Evolutionary conservation across 2,888 invertebrate species (phyloP), one percentile per base, ranked within the genome.

Genomic region (Melangyna quadrimaculata): DNA sequence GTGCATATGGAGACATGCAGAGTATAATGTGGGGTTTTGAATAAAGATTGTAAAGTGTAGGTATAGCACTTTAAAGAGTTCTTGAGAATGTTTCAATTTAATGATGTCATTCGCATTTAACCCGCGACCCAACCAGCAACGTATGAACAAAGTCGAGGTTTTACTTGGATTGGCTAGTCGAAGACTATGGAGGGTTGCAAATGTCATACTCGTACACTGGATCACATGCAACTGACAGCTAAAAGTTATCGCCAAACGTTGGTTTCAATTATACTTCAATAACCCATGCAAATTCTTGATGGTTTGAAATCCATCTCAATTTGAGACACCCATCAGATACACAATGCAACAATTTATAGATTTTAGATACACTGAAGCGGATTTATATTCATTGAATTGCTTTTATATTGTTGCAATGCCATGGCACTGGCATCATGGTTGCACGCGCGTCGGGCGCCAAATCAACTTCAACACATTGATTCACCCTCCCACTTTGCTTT

Each of bases 91-190:
- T 75, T 80, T 84, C 71, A 37, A 71, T 80, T 84, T 84, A 80
- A 79, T 79, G 75, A 80, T 80, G 79, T 61, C 80, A 80, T 75
- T 84, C 71, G 67, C 70, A 59, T 75, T 84, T 53, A n/a, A 29
- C 22, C 61, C 74, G 9, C 29, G n/a, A 24, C 7, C 27, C 6
- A 17, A 7, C 29, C 17, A 10, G 14, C 32, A 14, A 7, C 14
- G 12, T 7, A 9, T 12, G 6, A 27, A 32, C 45, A 27, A 24
- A 43, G 6, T 17, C 27, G 8, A 37, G 4, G 5, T 3, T 2
- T 61, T n/a, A n/a, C n/a, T n/a, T n/a, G n/a, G n/a, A n/a, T n/a
- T 14, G 4, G 37, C 24, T 40, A 22, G 19, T 1, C 10, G 14
- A 7, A 14, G n/a, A 2, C 22, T 8, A n/a, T n/a, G n/a, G 37